These are phyloP conservation scores for Penaeus chinensis DNA, from an alignment of 1,140 invertebrate genomes.

Conservation along the genomic window DNA sequence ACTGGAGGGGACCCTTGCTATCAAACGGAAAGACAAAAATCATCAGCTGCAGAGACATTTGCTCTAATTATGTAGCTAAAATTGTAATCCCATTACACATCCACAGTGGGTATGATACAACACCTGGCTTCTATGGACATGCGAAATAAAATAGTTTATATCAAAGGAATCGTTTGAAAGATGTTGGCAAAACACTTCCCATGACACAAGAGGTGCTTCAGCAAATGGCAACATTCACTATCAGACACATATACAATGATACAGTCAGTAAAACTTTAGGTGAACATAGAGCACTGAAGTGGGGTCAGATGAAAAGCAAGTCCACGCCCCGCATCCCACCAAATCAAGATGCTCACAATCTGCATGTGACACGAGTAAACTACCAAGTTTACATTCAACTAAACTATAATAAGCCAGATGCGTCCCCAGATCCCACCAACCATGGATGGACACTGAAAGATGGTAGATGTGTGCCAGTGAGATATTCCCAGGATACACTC, in stretches of 20 bases:
- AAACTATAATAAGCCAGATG: too few species aligned
- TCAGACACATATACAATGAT: neutral
- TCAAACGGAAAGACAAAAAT: constrained; percentile 27
- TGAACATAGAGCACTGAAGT: constrained; percentile 10
- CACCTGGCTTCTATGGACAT: constrained; percentile 19
- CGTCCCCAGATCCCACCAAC: constrained; percentile 34
- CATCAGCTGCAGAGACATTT: constrained; percentile 22
- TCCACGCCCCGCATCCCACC: constrained; percentile 19
- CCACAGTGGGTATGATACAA: too few species aligned
- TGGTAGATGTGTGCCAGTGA: constrained; percentile 30
- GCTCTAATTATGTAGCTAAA: constrained; percentile 33
- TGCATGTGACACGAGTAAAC: constrained; percentile 8
- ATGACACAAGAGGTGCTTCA: constrained; percentile 23
- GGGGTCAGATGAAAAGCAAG: constrained; percentile 22
- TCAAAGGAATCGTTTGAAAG: constrained; percentile 28
- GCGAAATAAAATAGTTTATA: constrained; percentile 25
- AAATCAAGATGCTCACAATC: constrained; percentile 17
- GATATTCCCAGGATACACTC: constrained; percentile 20
- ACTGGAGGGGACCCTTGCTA: constrained; percentile 24
- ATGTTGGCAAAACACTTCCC: constrained; percentile 27
- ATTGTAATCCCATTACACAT: constrained; percentile 18
- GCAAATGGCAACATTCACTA: constrained; percentile 24
- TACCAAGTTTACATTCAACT: constrained; percentile 38
- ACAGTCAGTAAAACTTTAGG: neutral
- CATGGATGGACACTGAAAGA: too few species aligned